Evolutionary conservation across 92 coral and sea anemone genomes (phyloP).

Genomic region (Actinostola sp.): DNA sequence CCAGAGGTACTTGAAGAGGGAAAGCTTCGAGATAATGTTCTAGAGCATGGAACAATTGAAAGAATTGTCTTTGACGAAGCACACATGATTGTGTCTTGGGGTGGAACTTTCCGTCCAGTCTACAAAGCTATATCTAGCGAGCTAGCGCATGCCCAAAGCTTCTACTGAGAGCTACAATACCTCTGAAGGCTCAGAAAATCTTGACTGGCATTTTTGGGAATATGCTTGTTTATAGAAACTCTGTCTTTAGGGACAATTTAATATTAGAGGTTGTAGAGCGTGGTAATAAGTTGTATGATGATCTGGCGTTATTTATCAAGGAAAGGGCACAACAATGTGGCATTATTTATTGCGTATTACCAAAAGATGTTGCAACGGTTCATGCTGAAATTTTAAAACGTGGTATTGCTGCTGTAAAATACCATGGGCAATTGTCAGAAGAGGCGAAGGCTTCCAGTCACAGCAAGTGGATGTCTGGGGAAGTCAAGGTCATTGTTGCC

Average conservation of each 20-base stretch:
- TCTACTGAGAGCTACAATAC: constrained; percentile 51
- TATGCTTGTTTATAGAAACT: constrained; percentile 1
- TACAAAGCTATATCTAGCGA: constrained; percentile 28
- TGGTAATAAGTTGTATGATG: not conserved
- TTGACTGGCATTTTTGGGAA: constrained; percentile 16
- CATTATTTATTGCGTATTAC: constrained; percentile 42
- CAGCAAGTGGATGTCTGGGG: constrained; percentile 11
- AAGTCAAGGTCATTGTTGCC: constrained; percentile 15
- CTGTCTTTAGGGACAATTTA: constrained; percentile 47
- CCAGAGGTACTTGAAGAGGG: constrained; percentile 32
- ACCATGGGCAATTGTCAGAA: constrained; percentile 26
- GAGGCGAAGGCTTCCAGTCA: not conserved
- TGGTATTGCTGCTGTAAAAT: constrained; percentile 25
- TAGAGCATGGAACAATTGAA: constrained; percentile 9
- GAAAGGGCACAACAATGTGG: constrained; percentile 16
- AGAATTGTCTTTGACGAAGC: constrained; percentile 46
- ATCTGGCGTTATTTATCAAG: constrained; percentile 10
- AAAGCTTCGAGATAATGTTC: not conserved
- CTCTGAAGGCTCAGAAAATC: constrained; percentile 4
- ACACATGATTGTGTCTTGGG: constrained; percentile 35
- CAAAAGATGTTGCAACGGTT: constrained; percentile 35
- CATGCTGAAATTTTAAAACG: constrained; percentile 34
- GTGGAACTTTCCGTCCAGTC: constrained; percentile 22
- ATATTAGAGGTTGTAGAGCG: constrained; percentile 37
- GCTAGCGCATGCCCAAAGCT: constrained; percentile 31